phyloP scores from a whole-genome alignment of 1,140 invertebrate genomes.

The Aphelinus certus region DNA sequence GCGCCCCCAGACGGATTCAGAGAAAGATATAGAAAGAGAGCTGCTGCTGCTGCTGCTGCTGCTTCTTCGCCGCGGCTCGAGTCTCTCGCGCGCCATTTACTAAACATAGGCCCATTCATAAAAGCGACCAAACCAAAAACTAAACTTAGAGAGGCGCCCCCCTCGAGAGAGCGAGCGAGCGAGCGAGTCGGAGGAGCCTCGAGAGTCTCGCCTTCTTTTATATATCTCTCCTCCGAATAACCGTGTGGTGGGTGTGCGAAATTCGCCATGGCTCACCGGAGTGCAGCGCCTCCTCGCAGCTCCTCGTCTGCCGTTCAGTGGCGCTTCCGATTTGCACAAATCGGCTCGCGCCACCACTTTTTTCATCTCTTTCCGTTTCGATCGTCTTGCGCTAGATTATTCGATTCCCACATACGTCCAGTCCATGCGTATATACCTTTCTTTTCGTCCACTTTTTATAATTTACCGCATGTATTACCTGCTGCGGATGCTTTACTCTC shows the following conservation, averaged over 20 bases:
- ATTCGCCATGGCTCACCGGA: no score
- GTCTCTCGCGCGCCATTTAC: constrained; percentile 44
- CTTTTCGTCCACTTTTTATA: background rate
- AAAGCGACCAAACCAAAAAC: constrained; percentile 47
- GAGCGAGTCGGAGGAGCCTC: no score
- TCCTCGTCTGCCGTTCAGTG: background rate
- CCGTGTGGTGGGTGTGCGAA: no score
- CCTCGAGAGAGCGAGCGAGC: background rate
- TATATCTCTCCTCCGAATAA: constrained; percentile 2
- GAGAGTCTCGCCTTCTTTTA: constrained; percentile 15
- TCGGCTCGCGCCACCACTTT: background rate
- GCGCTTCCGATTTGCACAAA: background rate
- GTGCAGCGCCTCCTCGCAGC: no score
- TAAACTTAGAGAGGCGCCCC: constrained; percentile 44
- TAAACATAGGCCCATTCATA: constrained; percentile 56
- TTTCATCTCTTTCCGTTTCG: background rate
- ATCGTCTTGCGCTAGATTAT: no score
- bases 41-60: background rate
- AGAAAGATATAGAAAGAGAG: background rate
- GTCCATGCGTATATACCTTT: background rate
- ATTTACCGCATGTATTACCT: no score
- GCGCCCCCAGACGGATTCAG: no score
- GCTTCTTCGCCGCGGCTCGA: constrained; percentile 26
- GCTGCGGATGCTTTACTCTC: no score
- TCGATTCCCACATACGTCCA: background rate